Base-by-base conservation (phyloP, 1,140 invertebrate genomes). In the Zaprionus taronus region DNA sequence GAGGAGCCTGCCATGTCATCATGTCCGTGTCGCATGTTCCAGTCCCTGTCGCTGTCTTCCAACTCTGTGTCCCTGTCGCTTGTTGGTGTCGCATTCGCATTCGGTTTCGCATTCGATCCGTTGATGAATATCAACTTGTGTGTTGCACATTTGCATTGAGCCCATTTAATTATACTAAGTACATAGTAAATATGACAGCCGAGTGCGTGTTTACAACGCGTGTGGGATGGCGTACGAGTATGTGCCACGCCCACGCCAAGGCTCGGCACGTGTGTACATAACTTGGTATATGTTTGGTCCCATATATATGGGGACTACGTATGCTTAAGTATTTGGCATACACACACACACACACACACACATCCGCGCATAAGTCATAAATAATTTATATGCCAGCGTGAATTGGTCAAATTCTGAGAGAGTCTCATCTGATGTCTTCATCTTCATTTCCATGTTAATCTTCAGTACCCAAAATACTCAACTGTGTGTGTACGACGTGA, bases 81-180 rank as follows among this genome's bases (percentile, higher is more conserved):
- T 31, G 12, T 34, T 67, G 31, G 53, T 69, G 77, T 28, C 49
- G 34, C 61, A 57, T 68, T 11, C 31, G 31, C 31, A 34, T 34
- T 34, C 9, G 55, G 53, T 69, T 72, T 28, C 49, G 34, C 61
- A 57, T 68, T 11, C 58, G 11, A 55, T 26, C 20, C 17, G 51
- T 71, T 79, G 82, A 85, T 84, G 79, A 85, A 81, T 83, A 81
- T 70, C 77, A 81, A 83, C 73, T 70, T 64, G 51, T 63, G 65
- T 66, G 41, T 71, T 31, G 61, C 17, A 68, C 73, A 89, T 89
- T 84, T 89, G 85, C 85, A 90, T 90, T 90, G 84, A 81, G 80
- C 70, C 85, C 79, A 90, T 89, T 89, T 90, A 89, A 89, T 89
- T 89, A 89, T 90, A 89, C 85, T 89, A 90, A 89, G 85, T 90